Base-by-base conservation (phyloP, 2,888 invertebrate species). In the Rhagonycha lutea region DNA sequence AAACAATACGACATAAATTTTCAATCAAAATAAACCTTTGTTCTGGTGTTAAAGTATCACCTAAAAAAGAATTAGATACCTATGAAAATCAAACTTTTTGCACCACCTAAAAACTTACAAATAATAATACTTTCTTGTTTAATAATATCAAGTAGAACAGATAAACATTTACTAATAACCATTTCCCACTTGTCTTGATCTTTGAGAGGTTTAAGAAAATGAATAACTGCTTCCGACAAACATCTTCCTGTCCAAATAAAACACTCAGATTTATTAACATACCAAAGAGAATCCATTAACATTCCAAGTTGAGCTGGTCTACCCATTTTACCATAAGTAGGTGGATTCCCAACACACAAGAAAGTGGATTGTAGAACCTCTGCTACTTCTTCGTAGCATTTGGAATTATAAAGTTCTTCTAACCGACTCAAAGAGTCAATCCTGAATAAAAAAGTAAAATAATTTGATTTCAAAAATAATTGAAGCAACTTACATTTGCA, bases 171-270 rank as follows among this genome's bases (percentile, higher is more conserved):
- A 60, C 86, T 84, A 11, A 88, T 78, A 8, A 88, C 81, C 80
- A 85, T 83, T 72, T 86, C 85, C 88, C 84, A 90, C 85, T 84
- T 86, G 61, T 84, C 84, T 14, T 78, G 88, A 80, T 85, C 89
- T 85, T 80, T 88, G 7, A 84, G 75, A 87, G 88, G 84, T 88
- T 89, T 90, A 86, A 79, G 86, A 87, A 79, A 88, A 83, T 83
- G 89, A 82, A 78, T 90, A 70, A 95, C 89, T 1, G 94, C 90
- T 88, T 96, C 96, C 84, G 94, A 91, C 23, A 96, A 88, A 82
- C 94, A 94, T 72, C 90, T 92, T 81, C 96, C 93, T 1, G 93
- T 92, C 95, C 95, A 96, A 79, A 92, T 88, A 77, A 94, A 92
- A 83, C 95, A 94, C 67, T 92, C 91, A 77, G 79, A 79, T 73